Evolutionary conservation across 2,888 invertebrate species (phyloP), one percentile per base, ranked within the genome.

Genomic region (Aspidiotus rigidus): DNA sequence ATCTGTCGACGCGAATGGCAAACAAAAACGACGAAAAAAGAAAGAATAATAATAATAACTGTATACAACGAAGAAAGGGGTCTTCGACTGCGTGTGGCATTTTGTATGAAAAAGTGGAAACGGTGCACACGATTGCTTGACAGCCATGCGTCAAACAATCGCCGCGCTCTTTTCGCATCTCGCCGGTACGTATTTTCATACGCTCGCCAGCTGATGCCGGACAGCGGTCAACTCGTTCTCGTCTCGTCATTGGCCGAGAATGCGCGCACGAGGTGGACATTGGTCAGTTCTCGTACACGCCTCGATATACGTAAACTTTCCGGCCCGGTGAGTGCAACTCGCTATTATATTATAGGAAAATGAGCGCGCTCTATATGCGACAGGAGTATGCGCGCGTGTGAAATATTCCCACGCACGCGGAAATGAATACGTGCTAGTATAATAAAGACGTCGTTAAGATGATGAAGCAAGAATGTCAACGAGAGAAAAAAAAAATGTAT

Each of bases 121-220:
- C 49, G 28, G 28, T 28, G 28, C 28, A 28, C 28, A 28, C 28
- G 28, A 28, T 28, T 28, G 28, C 28, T 28, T 49, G 49, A 13
- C 49, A 49, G 49, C 49, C 49, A 49, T 49, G 49, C 49, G 49
- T 49, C 49, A 49, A 49, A 49, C n/a, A 49, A 49, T 49, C 28
- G 28, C 28, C 28, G 49, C 6, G 49, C 49, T n/a, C 49, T 49
- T 49, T 49, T 49, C 49, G 49, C 49, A 49, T n/a, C 6, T 13
- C 49, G 49, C 49, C 49, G 11, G 49, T 6, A 11, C 49, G 49
- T 49, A 28, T 28, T 28, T 28, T 28, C 28, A 28, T 28, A 49
- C n/a, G n/a, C 49, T 13, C 49, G 49, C 49, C 10, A 11, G 49
- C 49, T 13, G 49, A 2, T 2, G 49, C 49, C 49, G 49, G 49